Evolutionary conservation across 1,140 invertebrate genomes (phyloP), one percentile per base, ranked within the genome.

Genomic region (Megalopta genalis): DNA sequence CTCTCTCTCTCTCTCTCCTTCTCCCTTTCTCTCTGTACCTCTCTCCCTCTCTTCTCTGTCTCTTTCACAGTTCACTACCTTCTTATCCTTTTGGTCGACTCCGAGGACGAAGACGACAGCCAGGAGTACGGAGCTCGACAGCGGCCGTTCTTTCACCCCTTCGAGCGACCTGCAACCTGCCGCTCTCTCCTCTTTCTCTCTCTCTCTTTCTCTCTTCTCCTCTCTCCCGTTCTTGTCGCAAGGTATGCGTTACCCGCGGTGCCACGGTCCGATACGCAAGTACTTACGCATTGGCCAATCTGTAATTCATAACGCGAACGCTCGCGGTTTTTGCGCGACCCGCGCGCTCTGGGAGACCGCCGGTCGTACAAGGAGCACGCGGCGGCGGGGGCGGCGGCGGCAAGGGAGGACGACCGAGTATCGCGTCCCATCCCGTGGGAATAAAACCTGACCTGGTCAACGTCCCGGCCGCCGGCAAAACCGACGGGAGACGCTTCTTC

Each of bases 251-350:
- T 86, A 80, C 83, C 84, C 84, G 83, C 80, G 62, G 85, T 83
- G 85, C 80, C 54, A 71, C 72, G 67, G 68, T 21, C 37, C 62
- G 72, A 85, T 86, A 80, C 84, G 77, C 18, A 57, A 57, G 54
- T 77, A 87, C 84, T 84, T 83, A 88, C 87, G 84, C 86, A 90
- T 86, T 84, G 85, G 84, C 82, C 89, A 89, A 91, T 91, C 87
- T 90, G 90, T 91, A 91, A 91, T 90, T 90, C 90, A 91, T 90
- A 90, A 90, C 86, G 88, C 87, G 88, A 87, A 75, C 88, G 86
- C 66, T 84, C 83, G 87, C 82, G 80, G 83, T 89, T 85, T 88
- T 85, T 90, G 88, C 82, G 82, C 82, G 84, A 8, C 1, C 83
- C 82, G 76, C 87, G 76, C 73, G 65, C 79, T n/a, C 54, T 86